These are phyloP conservation scores for Pavo muticus DNA, from an alignment of 2,113 vertebrate species.

Conservation along the genomic window DNA sequence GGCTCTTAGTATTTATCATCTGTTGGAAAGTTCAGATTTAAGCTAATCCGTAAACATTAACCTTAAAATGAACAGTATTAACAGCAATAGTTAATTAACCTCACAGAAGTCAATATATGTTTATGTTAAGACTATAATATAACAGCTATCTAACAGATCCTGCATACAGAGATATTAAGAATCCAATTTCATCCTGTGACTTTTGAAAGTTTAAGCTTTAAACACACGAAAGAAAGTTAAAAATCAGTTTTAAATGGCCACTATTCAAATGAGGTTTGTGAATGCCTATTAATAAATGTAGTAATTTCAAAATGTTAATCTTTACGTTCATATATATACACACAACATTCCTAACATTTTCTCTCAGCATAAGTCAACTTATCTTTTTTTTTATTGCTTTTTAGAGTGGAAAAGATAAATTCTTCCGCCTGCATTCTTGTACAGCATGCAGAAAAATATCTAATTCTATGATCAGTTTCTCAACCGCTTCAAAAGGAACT, in stretches of 20 bases:
- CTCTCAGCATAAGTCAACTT: not conserved
- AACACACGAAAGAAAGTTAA: slow-evolving; percentile 25
- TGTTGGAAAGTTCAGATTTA: slow-evolving; percentile 1
- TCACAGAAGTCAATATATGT: slow-evolving; percentile 23
- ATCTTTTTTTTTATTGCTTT: not conserved
- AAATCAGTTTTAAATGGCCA: not conserved
- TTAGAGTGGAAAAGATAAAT: not conserved
- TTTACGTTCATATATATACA: not conserved
- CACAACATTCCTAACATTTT: not conserved
- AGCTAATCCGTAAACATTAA: slow-evolving; percentile 29
- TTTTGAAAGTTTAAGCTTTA: not conserved
- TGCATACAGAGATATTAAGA: not conserved
- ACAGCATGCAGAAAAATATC: not conserved
- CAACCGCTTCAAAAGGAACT: not conserved
- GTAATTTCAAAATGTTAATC: not conserved
- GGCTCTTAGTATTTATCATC: slow-evolving; percentile 23
- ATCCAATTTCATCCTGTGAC: not conserved
- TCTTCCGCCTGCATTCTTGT: not conserved
- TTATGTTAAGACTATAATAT: not conserved
- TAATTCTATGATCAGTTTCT: slow-evolving; percentile 1
- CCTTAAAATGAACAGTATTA: slow-evolving; percentile 43
- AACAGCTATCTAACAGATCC: not conserved
- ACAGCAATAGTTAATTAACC: slow-evolving; percentile 31
- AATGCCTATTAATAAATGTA: slow-evolving; percentile 15
- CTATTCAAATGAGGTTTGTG: not conserved